A percentile compares a stretch with the other conserved stretches of the same genome.
Conservation (phyloP, 1,140 invertebrate genomes). For the Mya arenaria region DNA sequence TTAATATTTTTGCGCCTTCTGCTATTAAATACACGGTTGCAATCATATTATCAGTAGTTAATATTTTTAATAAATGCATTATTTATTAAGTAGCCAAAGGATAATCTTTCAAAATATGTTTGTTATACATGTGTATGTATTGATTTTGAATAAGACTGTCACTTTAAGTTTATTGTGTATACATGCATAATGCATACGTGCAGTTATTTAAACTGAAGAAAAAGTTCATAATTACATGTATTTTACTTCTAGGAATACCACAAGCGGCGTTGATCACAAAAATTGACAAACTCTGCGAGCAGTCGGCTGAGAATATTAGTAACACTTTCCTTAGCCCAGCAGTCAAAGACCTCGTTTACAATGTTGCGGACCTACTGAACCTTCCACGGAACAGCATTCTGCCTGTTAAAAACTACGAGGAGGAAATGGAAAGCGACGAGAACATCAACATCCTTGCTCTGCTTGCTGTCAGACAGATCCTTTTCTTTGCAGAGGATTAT, state of each 20-base stretch:
- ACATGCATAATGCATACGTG: too few species aligned
- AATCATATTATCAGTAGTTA: neutral
- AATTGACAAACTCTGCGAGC: conserved; percentile 31
- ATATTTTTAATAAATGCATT: neutral
- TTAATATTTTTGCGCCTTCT: too few species aligned
- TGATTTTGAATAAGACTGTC: too few species aligned
- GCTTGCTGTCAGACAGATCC: conserved; percentile 12
- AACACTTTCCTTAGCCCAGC: neutral
- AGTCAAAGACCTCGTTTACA: conserved; percentile 23
- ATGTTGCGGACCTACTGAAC: conserved; percentile 12
- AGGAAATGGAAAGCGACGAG: conserved; percentile 15
- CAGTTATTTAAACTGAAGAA: too few species aligned
- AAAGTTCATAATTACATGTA: too few species aligned
- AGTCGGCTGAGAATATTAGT: neutral
- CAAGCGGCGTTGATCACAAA: conserved; percentile 42
- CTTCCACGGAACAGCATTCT: conserved; percentile 33
- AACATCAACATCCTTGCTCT: conserved; percentile 31
- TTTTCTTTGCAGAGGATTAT: conserved; percentile 41
- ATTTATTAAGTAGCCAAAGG: too few species aligned
- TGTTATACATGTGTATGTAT: too few species aligned
- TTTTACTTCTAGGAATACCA: conserved; percentile 31
- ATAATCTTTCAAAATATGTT: too few species aligned
- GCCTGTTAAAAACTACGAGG: conserved; percentile 47
- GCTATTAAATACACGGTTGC: too few species aligned
- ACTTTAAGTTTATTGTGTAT: too few species aligned